Conservation (phyloP, 2,113 vertebrate species). For the Gasterosteus aculeatus region DNA sequence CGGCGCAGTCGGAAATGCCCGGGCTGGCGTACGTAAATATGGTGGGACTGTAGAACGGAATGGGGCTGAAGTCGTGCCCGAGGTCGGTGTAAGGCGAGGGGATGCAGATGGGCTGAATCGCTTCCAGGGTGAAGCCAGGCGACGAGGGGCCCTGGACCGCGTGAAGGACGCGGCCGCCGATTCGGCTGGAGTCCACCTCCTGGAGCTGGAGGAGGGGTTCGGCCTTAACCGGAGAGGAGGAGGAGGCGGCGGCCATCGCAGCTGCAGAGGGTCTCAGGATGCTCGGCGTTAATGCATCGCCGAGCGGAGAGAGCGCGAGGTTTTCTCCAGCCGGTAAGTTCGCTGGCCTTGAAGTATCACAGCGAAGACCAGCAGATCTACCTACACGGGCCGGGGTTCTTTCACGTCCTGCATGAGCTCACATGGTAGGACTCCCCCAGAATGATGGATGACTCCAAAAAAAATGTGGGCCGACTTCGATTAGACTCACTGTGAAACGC, state of each 20-base stretch:
- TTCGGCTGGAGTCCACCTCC: slow-evolving; percentile 83
- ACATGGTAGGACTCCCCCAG: slow-evolving; percentile 27
- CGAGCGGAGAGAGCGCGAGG: not conserved
- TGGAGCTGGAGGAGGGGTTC: slow-evolving; percentile 73
- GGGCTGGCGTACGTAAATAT: slow-evolving; percentile 85
- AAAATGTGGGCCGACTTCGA: not conserved
- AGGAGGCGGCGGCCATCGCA: slow-evolving; percentile 70
- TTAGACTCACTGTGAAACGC: not conserved
- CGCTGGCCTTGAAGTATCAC: not conserved
- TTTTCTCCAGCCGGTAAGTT: not conserved
- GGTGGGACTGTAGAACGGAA: slow-evolving; percentile 89
- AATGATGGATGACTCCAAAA: not conserved
- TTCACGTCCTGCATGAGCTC: slow-evolving; percentile 6
- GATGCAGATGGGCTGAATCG: slow-evolving; percentile 85
- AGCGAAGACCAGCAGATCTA: not conserved
- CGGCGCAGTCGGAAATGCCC: slow-evolving; percentile 73
- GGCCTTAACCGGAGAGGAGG: slow-evolving; percentile 57
- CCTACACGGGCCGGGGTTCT: not conserved
- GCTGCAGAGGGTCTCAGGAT: not conserved
- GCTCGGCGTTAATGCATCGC: slow-evolving; percentile 38
- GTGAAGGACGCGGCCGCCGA: slow-evolving; percentile 81
- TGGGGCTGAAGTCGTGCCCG: slow-evolving; percentile 84
- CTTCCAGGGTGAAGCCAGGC: slow-evolving; percentile 79
- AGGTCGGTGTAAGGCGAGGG: slow-evolving; percentile 89
- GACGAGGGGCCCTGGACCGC: slow-evolving; percentile 81